Evolutionary conservation across 1,140 invertebrate genomes (phyloP), one percentile per base, ranked within the genome.

Genomic region (Stegodyphus mimosarum): DNA sequence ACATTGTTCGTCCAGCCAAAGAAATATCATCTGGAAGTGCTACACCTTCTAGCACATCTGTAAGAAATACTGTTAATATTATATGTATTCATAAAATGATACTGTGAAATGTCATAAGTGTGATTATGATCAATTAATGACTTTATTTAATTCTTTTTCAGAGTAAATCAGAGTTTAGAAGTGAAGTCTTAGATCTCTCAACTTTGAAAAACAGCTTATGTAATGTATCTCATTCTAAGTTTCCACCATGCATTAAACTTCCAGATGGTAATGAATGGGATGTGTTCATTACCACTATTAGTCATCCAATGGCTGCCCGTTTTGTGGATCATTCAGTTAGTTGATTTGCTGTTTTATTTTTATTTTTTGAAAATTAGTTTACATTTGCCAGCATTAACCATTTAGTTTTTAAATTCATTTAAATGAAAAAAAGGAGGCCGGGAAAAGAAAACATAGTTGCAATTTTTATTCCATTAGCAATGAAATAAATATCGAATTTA

Each of bases 21-120:
- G 17, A 51, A 49, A n/a, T 63, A 10, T 84, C 81, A 50, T 84
- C 81, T 53, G 81, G 81, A 60, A 84, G 66, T 48, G 63, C 63
- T 15, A 84, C 81, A 10, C 81, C 81, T n/a, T 84, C 81, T 76
- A 72, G 72, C 53, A n/a, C 63, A 55, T 84, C 81, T 48, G 81
- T 76, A 70, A 84, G 81, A 75, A n/a, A n/a, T 67, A 9, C 9
- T 67, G 11, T 15, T 17, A 67, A 9, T 17, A 7, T 17, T 7
- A 15, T 67, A n/a, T 67, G 7, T 18, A 7, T 17, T 18, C 17
- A 67, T 67, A 15, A 67, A 33, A 33, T 33, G 33, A 33, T 33
- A 1, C 33, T 33, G 33, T 33, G 33, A 33, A 33, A 33, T 33
- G 33, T 33, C 33, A 33, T 33, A 33, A 33, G 3, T 33, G 33